A percentile compares a stretch with the other conserved stretches of the same genome.
These are phyloP conservation scores for Lumbricus terrestris DNA, from an alignment of 2,888 invertebrate genomes.

Conservation along the genomic window DNA sequence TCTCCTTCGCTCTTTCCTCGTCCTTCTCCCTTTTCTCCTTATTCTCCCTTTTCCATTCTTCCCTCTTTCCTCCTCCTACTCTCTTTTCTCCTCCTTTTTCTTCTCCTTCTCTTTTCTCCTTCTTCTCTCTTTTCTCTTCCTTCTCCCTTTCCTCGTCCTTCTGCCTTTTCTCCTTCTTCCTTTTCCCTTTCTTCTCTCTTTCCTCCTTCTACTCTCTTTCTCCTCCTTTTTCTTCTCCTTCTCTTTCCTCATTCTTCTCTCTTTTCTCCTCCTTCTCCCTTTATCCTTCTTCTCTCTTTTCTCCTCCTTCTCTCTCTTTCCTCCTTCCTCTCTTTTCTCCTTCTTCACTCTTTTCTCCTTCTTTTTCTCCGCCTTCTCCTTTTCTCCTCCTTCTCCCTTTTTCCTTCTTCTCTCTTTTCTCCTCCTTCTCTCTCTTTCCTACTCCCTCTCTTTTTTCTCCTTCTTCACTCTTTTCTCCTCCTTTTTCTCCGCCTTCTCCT, in stretches of 20 bases:
- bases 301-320: no score
- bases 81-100: no score
- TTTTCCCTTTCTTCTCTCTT: neutral
- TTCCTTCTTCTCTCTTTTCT: no score
- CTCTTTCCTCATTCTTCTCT: no score
- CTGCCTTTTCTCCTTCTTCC: neutral
- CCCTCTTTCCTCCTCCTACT: no score
- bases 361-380: neutral
- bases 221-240: neutral
- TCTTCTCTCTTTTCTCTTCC: neutral
- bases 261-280: no score
- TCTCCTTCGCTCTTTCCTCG: neutral
- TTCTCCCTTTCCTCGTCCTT: neutral
- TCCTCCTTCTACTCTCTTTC: no score
- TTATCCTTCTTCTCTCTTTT: neutral
- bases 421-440: neutral
- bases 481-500: no score
- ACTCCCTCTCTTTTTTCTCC: no score
- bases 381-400: neutral
- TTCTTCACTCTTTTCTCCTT: neutral
- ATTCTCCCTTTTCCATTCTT: no score
- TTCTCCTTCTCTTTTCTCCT: neutral
- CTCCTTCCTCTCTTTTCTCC: neutral
- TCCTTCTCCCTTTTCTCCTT: no score
- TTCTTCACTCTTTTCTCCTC: no score